Evolutionary conservation across 2,113 vertebrate genomes (phyloP), one percentile per base, ranked within the genome.

Genomic region (Hippocampus barbouri): DNA sequence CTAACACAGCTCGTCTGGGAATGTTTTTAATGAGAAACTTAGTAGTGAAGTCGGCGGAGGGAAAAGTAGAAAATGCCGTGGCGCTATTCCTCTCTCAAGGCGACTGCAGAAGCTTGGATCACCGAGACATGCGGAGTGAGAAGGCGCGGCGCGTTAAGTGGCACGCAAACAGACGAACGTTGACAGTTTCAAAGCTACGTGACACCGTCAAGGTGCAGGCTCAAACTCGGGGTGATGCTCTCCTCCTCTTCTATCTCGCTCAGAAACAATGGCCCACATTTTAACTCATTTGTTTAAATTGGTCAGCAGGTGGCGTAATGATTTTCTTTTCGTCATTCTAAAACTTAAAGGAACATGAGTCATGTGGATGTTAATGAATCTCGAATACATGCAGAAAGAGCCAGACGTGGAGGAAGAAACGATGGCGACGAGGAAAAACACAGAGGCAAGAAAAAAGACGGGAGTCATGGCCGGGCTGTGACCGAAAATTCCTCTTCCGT

Each of bases 11-110:
- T 65, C 54, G 73, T 81, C 78, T 79, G 82, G 74, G 83, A 88
- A 87, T 70, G 83, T 79, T 86, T 90, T 89, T 85, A 90, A 87
- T 85, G 78, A 75, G 82, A 84, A 88, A 87, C 81, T 87, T 86
- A 79, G 53, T 38, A 27, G 30, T 68, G 59, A 71, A 68, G 71
- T 72, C 60, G 57, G 70, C 66, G 34, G 45, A 56, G 60, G 38
- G 15, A 12, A 30, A 30, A 45, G 41, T 72, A 69, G n/a, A 25
- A 45, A 23, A 47, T 16, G 41, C 14, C 23, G 41, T 27, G 41
- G 2, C 1, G 12, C 21, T 7, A 20, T 65, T 65, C 21, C n/a
- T 43, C 11, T 43, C 11, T 63, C 10, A 5, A 63, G 18, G 34
- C 34, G 41, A n/a, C 20, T n/a, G 38, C 16, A 68, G 20, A 40